Base-by-base conservation (phyloP, 2,797 vertebrate genomes). In the Enteromius treurensis region DNA sequence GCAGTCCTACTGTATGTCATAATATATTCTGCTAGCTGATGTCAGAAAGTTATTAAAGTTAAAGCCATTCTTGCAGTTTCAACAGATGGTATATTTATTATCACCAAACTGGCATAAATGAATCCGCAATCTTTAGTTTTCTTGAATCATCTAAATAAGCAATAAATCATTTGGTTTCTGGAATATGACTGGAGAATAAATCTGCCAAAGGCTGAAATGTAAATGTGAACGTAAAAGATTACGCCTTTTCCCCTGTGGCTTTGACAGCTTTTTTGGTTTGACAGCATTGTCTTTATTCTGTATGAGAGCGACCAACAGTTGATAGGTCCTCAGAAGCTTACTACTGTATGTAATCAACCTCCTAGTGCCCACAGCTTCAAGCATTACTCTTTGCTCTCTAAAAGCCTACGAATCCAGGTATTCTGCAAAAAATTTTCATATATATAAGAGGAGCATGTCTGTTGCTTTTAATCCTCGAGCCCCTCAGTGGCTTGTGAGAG, bases 331-430 rank as follows among this genome's bases (percentile, higher is more conserved):
- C 55, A 65, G 81, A 84, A 71, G 80, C 68, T 55, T 84, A 55
- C 64, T n/a, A n/a, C n/a, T n/a, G n/a, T 77, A 69, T 83, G 81
- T 82, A 85, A 84, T 87, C 83, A 79, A 83, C 83, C 83, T 79
- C 77, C 81, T 58, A 51, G 29, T 62, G 82, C 65, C 21, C 64
- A 71, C 55, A 83, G 70, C 76, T 75, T 60, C 70, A 32, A 23
- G 40, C 49, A 71, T 82, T 84, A 47, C 51, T 53, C n/a, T 80
- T 45, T 42, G 29, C 82, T 45, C 77, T 71, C 21, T 29, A 5
- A 77, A 86, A 75, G 71, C 60, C 77, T 51, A 51, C 29, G 69
- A 84, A 68, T 88, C 84, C 75, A 82, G 64, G 68, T 64, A 64
- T 55, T 51, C 58, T 45, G 60, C 29, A 29, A 49, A 74, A 70